Evolutionary conservation across 1,140 invertebrate species (phyloP), one percentile per base, ranked within the genome.

Genomic region (Drosophila leontia): DNA sequence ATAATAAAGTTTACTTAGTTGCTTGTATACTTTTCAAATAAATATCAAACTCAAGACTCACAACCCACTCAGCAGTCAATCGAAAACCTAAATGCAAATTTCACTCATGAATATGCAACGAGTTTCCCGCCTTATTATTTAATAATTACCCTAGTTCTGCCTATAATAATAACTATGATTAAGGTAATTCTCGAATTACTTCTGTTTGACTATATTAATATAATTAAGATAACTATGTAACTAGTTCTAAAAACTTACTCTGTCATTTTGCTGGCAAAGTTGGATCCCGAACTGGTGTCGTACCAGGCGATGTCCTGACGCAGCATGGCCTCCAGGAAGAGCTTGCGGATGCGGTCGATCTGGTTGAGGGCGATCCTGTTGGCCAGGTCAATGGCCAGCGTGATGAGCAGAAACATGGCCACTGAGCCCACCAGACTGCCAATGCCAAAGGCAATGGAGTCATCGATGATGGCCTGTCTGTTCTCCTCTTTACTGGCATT

Each of bases 261-360:
- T 15, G 97, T 96, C 71, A 99, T 95, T 93, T 97, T 95, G 48
- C 96, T 97, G 60, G 97, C 97, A 80, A 99, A 97, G 91, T 98
- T 97, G 80, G 97, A 97, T 15, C 96, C 96, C 35, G 97, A 96
- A 79, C 97, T 96, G 2, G 96, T 95, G 91, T 99, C 98, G 92
- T 97, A 98, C 98, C 98, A 99, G 34, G 95, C 94, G 85, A 99
- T 97, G 81, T 99, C 97, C 93, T 99, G 98, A 15, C 96, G 94
- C 6, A 99, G 93, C 1, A 98, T 95, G 7, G 96, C 94, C 80
- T 95, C 93, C n/a, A 98, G 93, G 88, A 97, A 98, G 78, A 94
- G 93, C 77, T 94, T 94, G 48, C 96, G 95, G 19, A 98, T 95
- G 90, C 95, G 94, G 50, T 95, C 94, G 19, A 97, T 96, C 93